Evolutionary conservation across 1,140 invertebrate genomes (phyloP).

Genomic region (Pogonomyrmex californicus): DNA sequence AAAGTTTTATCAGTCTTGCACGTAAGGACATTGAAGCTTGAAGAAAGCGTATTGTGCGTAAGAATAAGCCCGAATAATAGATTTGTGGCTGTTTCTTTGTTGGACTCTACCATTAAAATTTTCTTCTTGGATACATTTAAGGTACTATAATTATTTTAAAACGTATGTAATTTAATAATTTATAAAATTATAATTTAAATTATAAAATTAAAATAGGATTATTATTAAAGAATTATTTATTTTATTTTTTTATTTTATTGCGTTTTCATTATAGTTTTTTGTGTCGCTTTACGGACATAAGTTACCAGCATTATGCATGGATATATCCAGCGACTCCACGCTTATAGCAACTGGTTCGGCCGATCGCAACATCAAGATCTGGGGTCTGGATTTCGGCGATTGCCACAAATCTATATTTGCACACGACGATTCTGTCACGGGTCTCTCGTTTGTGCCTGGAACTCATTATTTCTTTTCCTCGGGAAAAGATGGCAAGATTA

Average conservation of each 20-base stretch:
- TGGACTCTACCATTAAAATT: conserved; percentile 98
- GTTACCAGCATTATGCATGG: conserved; percentile 96
- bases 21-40: conserved; percentile 93
- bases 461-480: conserved; percentile 98
- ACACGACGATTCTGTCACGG: conserved; percentile 97
- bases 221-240: too few species aligned
- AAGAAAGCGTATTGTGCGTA: conserved; percentile 95
- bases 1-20: conserved; percentile 94
- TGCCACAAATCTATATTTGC: conserved; percentile 96
- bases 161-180: too few species aligned
- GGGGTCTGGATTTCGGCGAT: conserved; percentile 99
- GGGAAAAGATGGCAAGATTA: conserved; percentile 97
- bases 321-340: conserved; percentile 96
- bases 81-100: conserved; percentile 95
- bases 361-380: conserved; percentile 98
- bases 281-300: conserved; percentile 98
- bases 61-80: conserved; percentile 94
- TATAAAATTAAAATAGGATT: too few species aligned
- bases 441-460: conserved; percentile 94
- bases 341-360: conserved; percentile 97
- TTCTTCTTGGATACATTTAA: conserved; percentile 98
- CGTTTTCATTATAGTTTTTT: conserved; percentile 93
- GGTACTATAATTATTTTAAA: conserved; percentile 85
- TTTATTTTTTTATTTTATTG: not conserved
- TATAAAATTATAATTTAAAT: too few species aligned